Evolutionary conservation across 2,797 vertebrate species (phyloP).

Genomic region (Crossoptilon crossoptilon): DNA sequence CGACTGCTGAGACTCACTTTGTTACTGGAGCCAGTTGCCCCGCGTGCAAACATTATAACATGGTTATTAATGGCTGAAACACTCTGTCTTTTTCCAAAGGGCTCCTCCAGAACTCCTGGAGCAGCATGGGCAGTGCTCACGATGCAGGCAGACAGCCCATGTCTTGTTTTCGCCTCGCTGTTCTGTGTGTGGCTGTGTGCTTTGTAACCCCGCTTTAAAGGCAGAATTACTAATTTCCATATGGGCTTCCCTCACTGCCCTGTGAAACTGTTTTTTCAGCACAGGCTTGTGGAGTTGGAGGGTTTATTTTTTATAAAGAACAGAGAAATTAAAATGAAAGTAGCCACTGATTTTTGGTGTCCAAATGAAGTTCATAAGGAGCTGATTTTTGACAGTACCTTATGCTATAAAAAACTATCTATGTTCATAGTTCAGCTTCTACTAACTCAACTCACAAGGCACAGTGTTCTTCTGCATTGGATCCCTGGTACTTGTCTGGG

Average conservation of each 20-base stretch:
- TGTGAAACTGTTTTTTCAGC: neutral
- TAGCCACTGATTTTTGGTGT: neutral
- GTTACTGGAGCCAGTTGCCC: neutral
- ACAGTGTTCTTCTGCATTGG: neutral
- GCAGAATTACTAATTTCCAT: constrained; percentile 52
- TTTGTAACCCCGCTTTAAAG: constrained; percentile 27
- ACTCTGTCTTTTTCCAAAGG: neutral
- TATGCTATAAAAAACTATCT: neutral
- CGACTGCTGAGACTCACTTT: neutral
- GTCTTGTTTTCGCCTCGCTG: constrained; percentile 2
- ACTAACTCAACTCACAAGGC: neutral
- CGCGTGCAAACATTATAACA: neutral
- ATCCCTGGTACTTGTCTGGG: neutral
- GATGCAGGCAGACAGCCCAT: neutral
- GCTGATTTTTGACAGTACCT: neutral
- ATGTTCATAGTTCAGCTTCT: neutral
- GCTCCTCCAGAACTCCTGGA: neutral
- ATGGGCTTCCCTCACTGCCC: constrained; percentile 12
- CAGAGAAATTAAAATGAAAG: neutral
- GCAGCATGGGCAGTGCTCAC: neutral
- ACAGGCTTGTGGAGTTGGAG: neutral
- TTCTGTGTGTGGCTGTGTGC: constrained; percentile 59
- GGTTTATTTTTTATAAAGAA: constrained; percentile 21
- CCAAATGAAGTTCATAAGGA: neutral
- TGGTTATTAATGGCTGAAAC: neutral